Conservation (phyloP, 2,888 invertebrate genomes). For the Aplocera efformata region DNA sequence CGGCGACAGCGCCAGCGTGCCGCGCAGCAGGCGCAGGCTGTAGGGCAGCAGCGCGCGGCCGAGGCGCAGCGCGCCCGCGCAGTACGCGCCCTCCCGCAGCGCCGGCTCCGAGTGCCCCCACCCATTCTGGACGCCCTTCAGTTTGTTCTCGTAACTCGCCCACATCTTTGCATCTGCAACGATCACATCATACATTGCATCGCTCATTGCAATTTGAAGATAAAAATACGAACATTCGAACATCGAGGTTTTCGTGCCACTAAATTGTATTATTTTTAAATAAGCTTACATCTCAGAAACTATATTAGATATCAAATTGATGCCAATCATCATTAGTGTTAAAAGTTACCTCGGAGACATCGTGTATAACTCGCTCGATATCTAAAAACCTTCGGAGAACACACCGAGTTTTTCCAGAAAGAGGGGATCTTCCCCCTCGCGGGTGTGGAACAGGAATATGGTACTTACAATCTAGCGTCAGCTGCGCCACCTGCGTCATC, state of each 20-base stretch:
- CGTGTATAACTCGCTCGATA: too few species aligned
- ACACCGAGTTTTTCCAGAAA: too few species aligned
- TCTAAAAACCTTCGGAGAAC: too few species aligned
- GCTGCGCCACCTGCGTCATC: constrained; percentile 54
- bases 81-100: constrained; percentile 42
- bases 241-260: too few species aligned
- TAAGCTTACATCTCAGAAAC: too few species aligned
- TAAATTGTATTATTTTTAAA: too few species aligned
- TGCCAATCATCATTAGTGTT: too few species aligned
- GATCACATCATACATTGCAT: not conserved
- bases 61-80: constrained; percentile 62
- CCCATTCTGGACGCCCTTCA: constrained; percentile 16
- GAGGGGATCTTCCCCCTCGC: too few species aligned
- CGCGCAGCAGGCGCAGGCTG: constrained; percentile 58
- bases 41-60: constrained; percentile 57
- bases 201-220: too few species aligned
- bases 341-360: too few species aligned
- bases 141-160: constrained; percentile 32
- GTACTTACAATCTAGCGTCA: constrained; percentile 87
- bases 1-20: constrained; percentile 43
- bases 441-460: not conserved
- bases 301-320: too few species aligned
- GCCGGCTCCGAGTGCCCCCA: constrained; percentile 19
- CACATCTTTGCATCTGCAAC: constrained; percentile 52
- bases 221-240: too few species aligned